Evolutionary conservation across 2,113 vertebrate species (phyloP), one percentile per base, ranked within the genome.

Genomic region (Tamias sibiricus): DNA sequence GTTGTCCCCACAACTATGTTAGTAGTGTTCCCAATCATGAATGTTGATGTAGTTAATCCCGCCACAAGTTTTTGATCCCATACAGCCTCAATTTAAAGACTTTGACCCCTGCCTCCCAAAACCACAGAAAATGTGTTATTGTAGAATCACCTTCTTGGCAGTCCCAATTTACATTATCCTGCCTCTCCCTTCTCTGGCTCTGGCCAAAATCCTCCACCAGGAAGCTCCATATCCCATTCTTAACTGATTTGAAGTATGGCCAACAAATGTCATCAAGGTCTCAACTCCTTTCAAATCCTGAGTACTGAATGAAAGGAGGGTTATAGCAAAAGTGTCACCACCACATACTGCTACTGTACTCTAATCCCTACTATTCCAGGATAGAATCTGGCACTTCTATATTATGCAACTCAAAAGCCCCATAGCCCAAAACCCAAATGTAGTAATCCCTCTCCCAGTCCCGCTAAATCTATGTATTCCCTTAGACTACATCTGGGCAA

Each of bases 191-290:
- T 94, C 44, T 93, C 52, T 37, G 32, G 44, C 37, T 87, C 30
- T 96, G 28, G 14, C 66, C 52, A 57, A 96, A 95, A 68, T n/a
- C 44, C 28, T 69, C 68, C 32, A 89, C 12, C 17, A 91, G 54
- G 28, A 74, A 11, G 42, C 52, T 85, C 59, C 32, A 40, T 80
- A 75, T 52, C 12, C 44, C 35, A 54, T 91, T 94, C 28, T 69
- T 75, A 75, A 81, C 16, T 30, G 37, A 20, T 82, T 32, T 89
- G 11, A 87, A 87, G 47, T 59, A 37, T 66, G 10, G 24, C 7
- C 49, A 17, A 47, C 13, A 54, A 28, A 68, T 84, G 52, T 83
- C 64, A 93, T 28, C 47, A 82, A 94, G 75, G 20, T 40, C 24
- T 92, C 22, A 74, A 87, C 7, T 64, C 54, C 47, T 87, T 69